A percentile compares a stretch with the other conserved stretches of the same genome.
Evolutionary conservation across 2,113 vertebrate genomes (phyloP).

Genomic region (Bufo gargarizans): DNA sequence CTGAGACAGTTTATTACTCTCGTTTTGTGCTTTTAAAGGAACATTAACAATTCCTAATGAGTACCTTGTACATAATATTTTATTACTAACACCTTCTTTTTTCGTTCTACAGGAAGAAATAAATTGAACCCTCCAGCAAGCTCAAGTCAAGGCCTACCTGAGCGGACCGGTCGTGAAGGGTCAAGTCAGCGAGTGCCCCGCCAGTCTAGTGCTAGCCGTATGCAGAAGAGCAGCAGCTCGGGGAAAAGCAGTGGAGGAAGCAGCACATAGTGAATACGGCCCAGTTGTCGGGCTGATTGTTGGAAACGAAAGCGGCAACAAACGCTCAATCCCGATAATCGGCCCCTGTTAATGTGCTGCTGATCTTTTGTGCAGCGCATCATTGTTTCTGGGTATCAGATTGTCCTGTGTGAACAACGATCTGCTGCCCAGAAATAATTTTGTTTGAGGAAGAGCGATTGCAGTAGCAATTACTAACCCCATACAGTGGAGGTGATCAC

Average conservation of each 20-base stretch:
- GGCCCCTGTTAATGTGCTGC: too few species aligned
- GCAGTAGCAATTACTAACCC: too few species aligned
- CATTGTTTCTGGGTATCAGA: too few species aligned
- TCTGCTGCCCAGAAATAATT: too few species aligned
- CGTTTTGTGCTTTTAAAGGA: constrained; percentile 13
- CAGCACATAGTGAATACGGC: constrained; percentile 61
- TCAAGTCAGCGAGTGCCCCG: constrained; percentile 83
- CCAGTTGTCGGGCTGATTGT: too few species aligned
- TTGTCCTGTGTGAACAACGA: too few species aligned
- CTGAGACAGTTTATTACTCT: not conserved
- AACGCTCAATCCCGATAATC: too few species aligned
- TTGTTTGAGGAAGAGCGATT: too few species aligned
- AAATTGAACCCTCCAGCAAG: constrained; percentile 67
- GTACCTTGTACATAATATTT: not conserved
- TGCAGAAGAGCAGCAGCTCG: constrained; percentile 76
- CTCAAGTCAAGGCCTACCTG: constrained; percentile 65
- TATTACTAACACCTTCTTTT: not conserved
- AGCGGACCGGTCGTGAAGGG: constrained; percentile 74
- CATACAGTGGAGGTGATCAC: too few species aligned
- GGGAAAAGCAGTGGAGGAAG: constrained; percentile 80
- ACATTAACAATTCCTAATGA: not conserved
- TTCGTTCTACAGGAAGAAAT: constrained; percentile 74
- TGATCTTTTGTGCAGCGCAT: too few species aligned
- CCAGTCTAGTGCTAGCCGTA: constrained; percentile 80
- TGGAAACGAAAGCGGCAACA: too few species aligned